Evolutionary conservation across 2,888 invertebrate genomes (phyloP), one percentile per base, ranked within the genome.

Genomic region (Diogma glabrata): DNA sequence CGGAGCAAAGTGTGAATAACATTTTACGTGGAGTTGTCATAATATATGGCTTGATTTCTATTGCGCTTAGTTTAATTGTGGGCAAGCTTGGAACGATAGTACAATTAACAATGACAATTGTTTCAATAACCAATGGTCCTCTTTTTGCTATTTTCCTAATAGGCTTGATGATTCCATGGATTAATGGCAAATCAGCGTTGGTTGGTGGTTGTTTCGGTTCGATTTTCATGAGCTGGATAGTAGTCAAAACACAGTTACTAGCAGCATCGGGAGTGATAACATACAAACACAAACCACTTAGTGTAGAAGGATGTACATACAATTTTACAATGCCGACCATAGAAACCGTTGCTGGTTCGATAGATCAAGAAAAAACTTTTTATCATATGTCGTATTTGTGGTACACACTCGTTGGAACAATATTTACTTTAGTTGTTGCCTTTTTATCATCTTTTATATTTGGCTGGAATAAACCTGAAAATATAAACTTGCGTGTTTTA

Each of bases 11-110:
- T 55, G 72, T 73, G 0, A 73, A 71, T 30, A 73, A 78, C 59
- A 62, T 85, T 4, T 75, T 87, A 63, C 82, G 84, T 61, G 61
- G 77, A 1, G 77, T 84, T 12, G 87, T 87, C 12, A 71, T 86
- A 1, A 55, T 77, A 2, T 74, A 81, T 58, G 88, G 88, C 24
- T 60, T 77, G 2, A 60, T 81, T 12, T 81, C 82, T 74, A 76
- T 82, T 57, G 76, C 63, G 1, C 63, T 84, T 45, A 82, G 82
- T 1, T 77, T 81, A 55, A 66, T 82, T 3, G 83, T 84, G 1
- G 82, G 86, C 57, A 80, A 81, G 61, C 72, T 88, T 62, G 87
- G 87, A 8, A 80, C 82, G 14, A 78, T 86, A 8, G 58, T 78
- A 19, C 77, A 79, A 60, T 64, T 82, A 56, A 76, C 80, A 1